A percentile compares a stretch with the other conserved stretches of the same genome.
Evolutionary conservation across 2,797 vertebrate genomes (phyloP).

Genomic region (Eulemur mongoz): DNA sequence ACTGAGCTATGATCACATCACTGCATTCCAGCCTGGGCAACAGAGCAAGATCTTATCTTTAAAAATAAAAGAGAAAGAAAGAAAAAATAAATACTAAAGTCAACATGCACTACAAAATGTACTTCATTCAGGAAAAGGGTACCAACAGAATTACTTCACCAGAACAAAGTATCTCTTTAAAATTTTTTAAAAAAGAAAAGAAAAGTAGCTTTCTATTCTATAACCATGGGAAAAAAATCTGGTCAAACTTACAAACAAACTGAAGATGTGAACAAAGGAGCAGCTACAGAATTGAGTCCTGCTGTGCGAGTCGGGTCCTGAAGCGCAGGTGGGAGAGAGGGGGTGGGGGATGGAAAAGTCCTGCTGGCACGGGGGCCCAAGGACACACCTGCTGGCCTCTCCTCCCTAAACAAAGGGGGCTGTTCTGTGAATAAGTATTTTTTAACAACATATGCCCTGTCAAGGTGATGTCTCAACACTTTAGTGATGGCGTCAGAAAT

Average conservation of each 20-base stretch:
- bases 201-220: neutral
- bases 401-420: neutral
- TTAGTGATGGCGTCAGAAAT: neutral
- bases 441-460: neutral
- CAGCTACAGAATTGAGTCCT: neutral
- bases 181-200: neutral
- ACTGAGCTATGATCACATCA: no score
- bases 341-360: neutral
- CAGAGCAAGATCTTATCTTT: no score
- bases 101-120: neutral
- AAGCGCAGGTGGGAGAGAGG: fast-evolving
- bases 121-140: neutral
- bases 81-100: neutral
- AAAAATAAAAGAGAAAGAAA: no score
- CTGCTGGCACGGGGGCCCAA: neutral
- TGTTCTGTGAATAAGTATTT: neutral
- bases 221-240: neutral
- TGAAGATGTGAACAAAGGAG: neutral
- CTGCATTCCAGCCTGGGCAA: no score
- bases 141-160: neutral
- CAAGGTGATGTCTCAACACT: neutral
- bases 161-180: neutral
- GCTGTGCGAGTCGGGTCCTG: neutral
- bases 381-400: neutral
- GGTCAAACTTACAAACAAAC: neutral